These are phyloP conservation scores for Tauraco hartlaubi DNA, from an alignment of 2,797 vertebrate genomes.

Conservation along the genomic window DNA sequence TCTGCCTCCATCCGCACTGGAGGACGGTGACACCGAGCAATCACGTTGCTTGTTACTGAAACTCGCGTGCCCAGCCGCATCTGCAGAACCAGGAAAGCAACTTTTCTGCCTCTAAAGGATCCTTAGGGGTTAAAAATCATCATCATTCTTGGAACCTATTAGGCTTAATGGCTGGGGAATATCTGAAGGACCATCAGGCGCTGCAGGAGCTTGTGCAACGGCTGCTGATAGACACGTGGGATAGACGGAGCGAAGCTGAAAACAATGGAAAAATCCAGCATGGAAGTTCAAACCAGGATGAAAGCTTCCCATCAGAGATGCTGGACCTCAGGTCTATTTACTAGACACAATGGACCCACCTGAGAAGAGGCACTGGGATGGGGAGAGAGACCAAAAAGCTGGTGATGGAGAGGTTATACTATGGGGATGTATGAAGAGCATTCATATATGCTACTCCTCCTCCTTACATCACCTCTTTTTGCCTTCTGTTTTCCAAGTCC, in stretches of 20 bases:
- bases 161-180: not conserved
- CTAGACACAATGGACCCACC: not conserved
- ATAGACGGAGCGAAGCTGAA: accelerated
- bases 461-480: not conserved
- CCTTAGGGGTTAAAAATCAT: not conserved
- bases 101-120: not conserved
- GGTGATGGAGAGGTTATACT: not conserved
- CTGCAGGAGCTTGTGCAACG: not conserved
- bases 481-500: not conserved
- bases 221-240: not conserved
- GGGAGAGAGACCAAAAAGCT: not conserved
- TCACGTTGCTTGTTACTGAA: not conserved
- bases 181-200: not conserved
- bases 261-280: accelerated
- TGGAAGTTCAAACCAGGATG: not conserved
- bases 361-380: not conserved
- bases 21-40: not conserved
- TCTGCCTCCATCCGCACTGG: not conserved
- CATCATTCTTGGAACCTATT: not conserved
- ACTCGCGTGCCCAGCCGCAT: accelerated
- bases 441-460: no score
- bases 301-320: not conserved
- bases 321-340: not conserved
- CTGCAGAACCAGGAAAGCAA: not conserved
- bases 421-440: no score